Evolutionary conservation across 2,888 invertebrate species (phyloP), one percentile per base, ranked within the genome.

Genomic region (Eueremaeus valkanovi): DNA sequence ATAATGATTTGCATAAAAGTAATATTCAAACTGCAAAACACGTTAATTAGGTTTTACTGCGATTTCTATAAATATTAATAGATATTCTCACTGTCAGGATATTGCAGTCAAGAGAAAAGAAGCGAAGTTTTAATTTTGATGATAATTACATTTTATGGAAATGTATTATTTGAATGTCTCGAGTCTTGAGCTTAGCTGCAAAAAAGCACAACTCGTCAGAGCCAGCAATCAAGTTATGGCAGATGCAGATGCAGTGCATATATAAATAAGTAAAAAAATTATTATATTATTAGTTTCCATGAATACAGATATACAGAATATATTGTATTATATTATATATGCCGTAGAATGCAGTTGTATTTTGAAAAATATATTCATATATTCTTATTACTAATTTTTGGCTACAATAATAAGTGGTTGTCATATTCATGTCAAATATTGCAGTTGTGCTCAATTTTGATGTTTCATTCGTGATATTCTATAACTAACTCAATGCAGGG

Each of bases 331-430:
- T n/a, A n/a, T n/a, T n/a, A n/a, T n/a, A n/a, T n/a, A n/a, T n/a
- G n/a, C n/a, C n/a, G n/a, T n/a, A n/a, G n/a, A n/a, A n/a, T n/a
- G n/a, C 58, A 58, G 29, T 31, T 16, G 58, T 58, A 55, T 55
- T 55, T 8, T 11, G n/a, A 24, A 24, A 61, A 66, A 66, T 66
- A 31, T 66, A 66, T 66, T 66, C 63, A 66, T 36, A 66, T 29
- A 18, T 31, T 66, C 16, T 8, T n/a, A 21, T 9, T 18, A 36
- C 33, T 66, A 66, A 66, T 66, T 66, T 66, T 45, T 40, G 16
- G 36, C 42, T 70, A 45, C 45, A 70, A 70, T 70, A 70, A 70
- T 70, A 70, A 70, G 42, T 70, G 70, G 70, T 45, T 70, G 70
- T 70, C 70, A 70, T n/a, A n/a, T 27, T 45, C 45, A 42, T 21